Evolutionary conservation across 2,797 vertebrate species (phyloP).

Genomic region (Dallia pectoralis): DNA sequence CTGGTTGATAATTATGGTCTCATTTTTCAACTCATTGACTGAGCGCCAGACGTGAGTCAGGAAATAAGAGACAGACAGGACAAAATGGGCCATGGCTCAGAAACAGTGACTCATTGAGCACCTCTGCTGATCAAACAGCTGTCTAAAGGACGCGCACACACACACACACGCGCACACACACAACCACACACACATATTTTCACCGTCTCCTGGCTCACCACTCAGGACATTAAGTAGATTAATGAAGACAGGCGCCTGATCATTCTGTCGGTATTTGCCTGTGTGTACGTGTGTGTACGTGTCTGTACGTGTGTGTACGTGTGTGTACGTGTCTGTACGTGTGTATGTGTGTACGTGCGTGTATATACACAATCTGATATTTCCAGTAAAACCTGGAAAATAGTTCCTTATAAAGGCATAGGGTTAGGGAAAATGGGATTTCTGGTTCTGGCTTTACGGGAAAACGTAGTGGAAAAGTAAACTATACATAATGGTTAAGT

Average conservation of each 20-base stretch:
- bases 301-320: too few relatives aligned
- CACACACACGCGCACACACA: not conserved
- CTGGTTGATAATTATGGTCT: not conserved
- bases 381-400: too few relatives aligned
- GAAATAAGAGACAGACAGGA: not conserved
- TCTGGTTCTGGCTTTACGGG: too few relatives aligned
- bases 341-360: too few relatives aligned
- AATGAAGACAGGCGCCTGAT: constrained; percentile 15
- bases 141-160: constrained; percentile 2
- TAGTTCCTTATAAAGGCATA: too few relatives aligned
- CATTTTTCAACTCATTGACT: not conserved
- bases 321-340: too few relatives aligned
- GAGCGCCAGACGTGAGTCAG: not conserved
- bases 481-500: too few relatives aligned
- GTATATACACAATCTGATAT: too few relatives aligned
- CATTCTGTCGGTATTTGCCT: not conserved
- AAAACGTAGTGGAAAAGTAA: too few relatives aligned
- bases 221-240: constrained; percentile 22
- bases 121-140: constrained; percentile 23
- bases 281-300: constrained; percentile 14
- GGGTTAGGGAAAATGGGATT: too few relatives aligned
- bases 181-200: constrained; percentile 7
- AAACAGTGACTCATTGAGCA: not conserved
- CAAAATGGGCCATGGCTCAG: not conserved
- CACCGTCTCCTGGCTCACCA: not conserved